These are phyloP conservation scores for Emydocephalus ijimae DNA, from an alignment of 2,113 vertebrate genomes.

Conservation along the genomic window DNA sequence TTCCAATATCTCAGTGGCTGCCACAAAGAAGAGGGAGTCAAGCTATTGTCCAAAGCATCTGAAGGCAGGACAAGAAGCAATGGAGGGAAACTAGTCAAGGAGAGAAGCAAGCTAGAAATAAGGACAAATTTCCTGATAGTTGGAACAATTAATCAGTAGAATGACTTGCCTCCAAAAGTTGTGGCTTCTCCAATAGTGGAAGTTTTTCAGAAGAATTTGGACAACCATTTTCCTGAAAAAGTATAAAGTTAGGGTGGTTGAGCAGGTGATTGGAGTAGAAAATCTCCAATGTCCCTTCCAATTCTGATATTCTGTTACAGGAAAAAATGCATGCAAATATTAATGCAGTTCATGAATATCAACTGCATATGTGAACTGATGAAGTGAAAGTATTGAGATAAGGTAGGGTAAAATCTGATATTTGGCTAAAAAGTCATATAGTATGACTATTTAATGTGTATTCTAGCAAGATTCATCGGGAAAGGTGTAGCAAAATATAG, in stretches of 20 bases:
- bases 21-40: neutral
- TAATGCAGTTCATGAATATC: neutral
- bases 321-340: neutral
- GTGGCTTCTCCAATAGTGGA: neutral
- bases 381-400: neutral
- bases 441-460: neutral
- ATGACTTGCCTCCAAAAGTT: neutral
- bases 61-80: neutral
- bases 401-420: neutral
- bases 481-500: neutral
- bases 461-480: neutral
- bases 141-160: neutral
- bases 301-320: neutral
- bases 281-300: neutral
- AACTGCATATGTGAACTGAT: neutral
- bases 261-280: neutral
- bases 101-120: neutral
- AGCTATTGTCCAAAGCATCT: neutral
- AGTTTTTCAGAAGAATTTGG: neutral
- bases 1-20: neutral
- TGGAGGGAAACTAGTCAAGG: neutral
- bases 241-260: neutral
- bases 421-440: neutral
- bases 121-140: neutral
- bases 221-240: neutral